Percentiles rank a stretch among this genome's conserved stretches.
phyloP scores from a whole-genome alignment of 2,113 vertebrate species.

The Phalacrocorax brasilianus region DNA sequence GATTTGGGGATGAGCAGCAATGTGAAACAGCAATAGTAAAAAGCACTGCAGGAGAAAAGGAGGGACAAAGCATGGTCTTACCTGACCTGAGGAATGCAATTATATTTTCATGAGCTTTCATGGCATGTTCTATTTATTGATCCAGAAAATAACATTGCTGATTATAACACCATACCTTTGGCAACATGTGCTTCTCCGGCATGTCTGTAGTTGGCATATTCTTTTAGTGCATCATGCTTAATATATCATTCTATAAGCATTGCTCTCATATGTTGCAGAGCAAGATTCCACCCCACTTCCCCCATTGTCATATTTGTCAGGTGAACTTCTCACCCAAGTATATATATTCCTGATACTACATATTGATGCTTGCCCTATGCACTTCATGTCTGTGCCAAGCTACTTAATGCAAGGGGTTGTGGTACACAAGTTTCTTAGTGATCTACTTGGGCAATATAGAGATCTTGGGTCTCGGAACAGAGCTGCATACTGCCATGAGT shows the following conservation, averaged over 20 bases:
- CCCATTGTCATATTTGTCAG: accelerated
- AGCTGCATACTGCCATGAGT: not conserved
- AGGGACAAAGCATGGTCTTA: not conserved
- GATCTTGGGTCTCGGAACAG: not conserved
- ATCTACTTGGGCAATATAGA: not conserved
- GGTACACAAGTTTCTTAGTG: accelerated
- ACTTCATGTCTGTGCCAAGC: not conserved
- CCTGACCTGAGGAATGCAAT: not conserved
- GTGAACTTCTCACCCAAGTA: not conserved
- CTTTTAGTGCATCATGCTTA: not conserved
- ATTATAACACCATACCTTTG: accelerated
- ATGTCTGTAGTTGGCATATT: not conserved
- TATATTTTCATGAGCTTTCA: not conserved
- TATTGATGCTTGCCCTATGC: not conserved
- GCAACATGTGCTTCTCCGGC: not conserved
- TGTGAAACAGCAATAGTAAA: not conserved
- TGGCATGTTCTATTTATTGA: not conserved
- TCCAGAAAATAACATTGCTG: not conserved
- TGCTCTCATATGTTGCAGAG: not conserved
- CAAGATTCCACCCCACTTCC: not conserved
- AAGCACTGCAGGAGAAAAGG: not conserved
- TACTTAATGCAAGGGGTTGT: not conserved
- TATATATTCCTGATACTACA: accelerated
- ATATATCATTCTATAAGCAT: not conserved
- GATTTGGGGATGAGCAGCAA: not conserved